Percentiles rank a stretch among this genome's conserved stretches.
These are phyloP conservation scores for Calyptommatus sinebrachiatus DNA, from an alignment of 2,113 vertebrate genomes.

Conservation along the genomic window DNA sequence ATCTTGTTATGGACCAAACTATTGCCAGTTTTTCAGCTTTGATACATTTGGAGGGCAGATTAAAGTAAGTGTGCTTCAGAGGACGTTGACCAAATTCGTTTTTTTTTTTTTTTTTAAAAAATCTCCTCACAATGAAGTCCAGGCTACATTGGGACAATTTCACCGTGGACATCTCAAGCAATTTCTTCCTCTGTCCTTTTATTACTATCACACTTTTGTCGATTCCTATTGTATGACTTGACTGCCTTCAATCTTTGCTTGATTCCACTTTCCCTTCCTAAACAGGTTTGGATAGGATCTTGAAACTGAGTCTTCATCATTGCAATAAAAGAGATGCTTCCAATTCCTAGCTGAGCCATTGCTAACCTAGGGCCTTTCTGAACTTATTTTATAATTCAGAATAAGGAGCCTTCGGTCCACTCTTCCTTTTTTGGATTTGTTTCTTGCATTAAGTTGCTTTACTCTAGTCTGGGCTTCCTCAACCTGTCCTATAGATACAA, in stretches of 20 bases:
- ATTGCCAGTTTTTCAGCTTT: constrained; percentile 55
- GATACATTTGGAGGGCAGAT: constrained; percentile 53
- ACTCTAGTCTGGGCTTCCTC: too few relatives aligned
- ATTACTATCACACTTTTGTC: not conserved
- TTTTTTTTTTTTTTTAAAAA: too few relatives aligned
- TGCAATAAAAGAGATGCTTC: too few relatives aligned
- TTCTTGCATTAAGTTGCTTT: too few relatives aligned
- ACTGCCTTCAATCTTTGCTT: not conserved
- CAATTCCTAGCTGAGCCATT: too few relatives aligned
- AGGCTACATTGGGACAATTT: not conserved
- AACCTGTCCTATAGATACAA: not conserved
- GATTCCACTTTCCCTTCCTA: not conserved
- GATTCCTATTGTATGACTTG: not conserved
- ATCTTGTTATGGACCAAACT: constrained; percentile 49
- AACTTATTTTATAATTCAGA: too few relatives aligned
- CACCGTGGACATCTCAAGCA: not conserved
- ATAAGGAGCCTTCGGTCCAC: too few relatives aligned
- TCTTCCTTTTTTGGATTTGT: too few relatives aligned
- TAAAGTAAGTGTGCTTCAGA: constrained; percentile 63
- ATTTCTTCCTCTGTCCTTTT: not conserved
- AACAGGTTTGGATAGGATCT: not conserved
- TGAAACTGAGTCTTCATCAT: too few relatives aligned
- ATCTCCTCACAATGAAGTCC: not conserved
- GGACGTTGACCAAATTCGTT: rapidly evolving
- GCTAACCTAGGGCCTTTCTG: too few relatives aligned